Percentiles rank a stretch among this genome's conserved stretches.
Evolutionary conservation across 2,888 invertebrate species (phyloP).

Genomic region (Drosophila aldrichi): DNA sequence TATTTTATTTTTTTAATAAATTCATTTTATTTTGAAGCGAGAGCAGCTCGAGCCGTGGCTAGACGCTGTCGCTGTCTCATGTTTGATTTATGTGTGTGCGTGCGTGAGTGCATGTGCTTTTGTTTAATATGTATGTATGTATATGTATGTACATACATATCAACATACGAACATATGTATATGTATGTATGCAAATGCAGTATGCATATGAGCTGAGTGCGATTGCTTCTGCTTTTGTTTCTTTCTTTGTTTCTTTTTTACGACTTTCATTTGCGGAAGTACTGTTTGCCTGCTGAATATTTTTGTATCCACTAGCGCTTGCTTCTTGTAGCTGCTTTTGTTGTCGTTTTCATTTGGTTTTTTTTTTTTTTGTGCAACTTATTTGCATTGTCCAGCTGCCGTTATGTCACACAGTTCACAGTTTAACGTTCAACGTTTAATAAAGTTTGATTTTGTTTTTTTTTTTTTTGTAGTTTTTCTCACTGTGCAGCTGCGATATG

Average conservation of each 20-base stretch:
- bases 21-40: constrained; percentile 2
- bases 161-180: constrained; percentile 38
- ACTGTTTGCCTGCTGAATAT: constrained; percentile 58
- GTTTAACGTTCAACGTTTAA: constrained; percentile 54
- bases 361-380: not conserved
- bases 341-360: constrained; percentile 1
- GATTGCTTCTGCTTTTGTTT: constrained; percentile 11
- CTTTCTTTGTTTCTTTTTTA: constrained; percentile 27
- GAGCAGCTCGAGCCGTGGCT: too few species aligned
- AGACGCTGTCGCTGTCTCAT: too few species aligned
- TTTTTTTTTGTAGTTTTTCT: constrained; percentile 13
- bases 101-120: constrained; percentile 18
- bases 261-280: constrained; percentile 72
- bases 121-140: constrained; percentile 48
- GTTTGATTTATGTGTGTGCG: constrained; percentile 55
- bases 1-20: too few species aligned
- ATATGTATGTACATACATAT: constrained; percentile 21
- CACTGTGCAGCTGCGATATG: constrained; percentile 40
- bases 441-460: constrained; percentile 9
- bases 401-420: constrained; percentile 38
- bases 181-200: constrained; percentile 67
- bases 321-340: constrained; percentile 7
- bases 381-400: constrained; percentile 54
- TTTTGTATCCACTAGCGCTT: constrained; percentile 39
- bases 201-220: constrained; percentile 67